Base-by-base conservation (phyloP, 1,140 invertebrate genomes). In the Leguminivora glycinivorella region DNA sequence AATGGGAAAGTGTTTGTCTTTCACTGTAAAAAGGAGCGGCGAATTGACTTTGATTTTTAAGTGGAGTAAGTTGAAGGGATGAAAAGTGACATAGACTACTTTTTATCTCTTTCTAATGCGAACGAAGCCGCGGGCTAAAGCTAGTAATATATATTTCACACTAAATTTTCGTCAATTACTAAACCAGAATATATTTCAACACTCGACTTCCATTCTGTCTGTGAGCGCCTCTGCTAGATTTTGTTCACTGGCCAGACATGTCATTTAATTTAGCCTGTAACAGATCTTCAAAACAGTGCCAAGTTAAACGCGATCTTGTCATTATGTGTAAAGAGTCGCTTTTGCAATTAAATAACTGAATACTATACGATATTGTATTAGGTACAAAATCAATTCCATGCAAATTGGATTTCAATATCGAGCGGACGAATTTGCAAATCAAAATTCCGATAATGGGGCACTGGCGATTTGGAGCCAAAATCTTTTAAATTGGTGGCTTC, bases 341-440 rank as follows among this genome's bases (percentile, higher is more conserved):
- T 52, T 52, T 19, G 5, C 47, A 22, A 52, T 22, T 19, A 43
- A 43, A 43, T 9, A 17, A 17, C n/a, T 17, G 40, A 43, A 43
- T 17, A 22, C n/a, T 52, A 52, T 52, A 19, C 47, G 47, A 19
- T 14, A 19, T n/a, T 19, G 7, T 52, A 19, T 52, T 52, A 52
- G 47, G 6, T 34, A 12, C 31, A 17, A 63, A 52, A 63, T 63
- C 58, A 29, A 63, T 63, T 63, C 58, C 14, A 63, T 63, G 58
- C 58, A 63, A 63, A 63, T 63, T 29, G 25, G 26, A 63, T 63
- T 63, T 22, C 58, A 63, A 63, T 63, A 63, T 63, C 58, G 58
- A 63, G 25, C 58, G 24, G 14, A 31, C 58, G 58, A 63, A 63
- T 63, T 63, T 63, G 58, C 58, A 63, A 63, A 63, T 63, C 58